Base-by-base conservation (phyloP, 2,113 vertebrate genomes). In the Acanthisitta chloris region DNA sequence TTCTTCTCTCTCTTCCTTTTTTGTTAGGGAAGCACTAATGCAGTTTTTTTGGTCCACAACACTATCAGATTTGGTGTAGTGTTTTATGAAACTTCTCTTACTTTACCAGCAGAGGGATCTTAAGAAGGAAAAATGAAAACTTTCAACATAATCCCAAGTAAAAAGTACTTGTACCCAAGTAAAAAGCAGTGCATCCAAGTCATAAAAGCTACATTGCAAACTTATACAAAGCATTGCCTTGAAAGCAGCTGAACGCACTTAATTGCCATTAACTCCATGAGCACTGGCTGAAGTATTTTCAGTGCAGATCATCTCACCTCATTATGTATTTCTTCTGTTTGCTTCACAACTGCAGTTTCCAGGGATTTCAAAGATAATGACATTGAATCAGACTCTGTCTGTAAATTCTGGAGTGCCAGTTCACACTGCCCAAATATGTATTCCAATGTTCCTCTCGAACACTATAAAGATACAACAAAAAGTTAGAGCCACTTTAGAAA, bases 321-420 rank as follows among this genome's bases (percentile, higher is more conserved):
- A 33, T 99, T 99, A 98, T 99, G 99, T 96, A 99, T 99, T 97
- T 99, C 99, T 98, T 99, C 99, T 80, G 96, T 98, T 98, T 97
- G 97, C 89, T 98, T 98, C 92, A 99, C 94, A 74, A 98, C 97
- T 31, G 92, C 94, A 43, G 98, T 96, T 84, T 99, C 98, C 79
- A 99, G 94, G 43, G 98, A 98, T 87, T 97, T 98, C 97, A 99
- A 91, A 91, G 97, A 98, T 78, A 98, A 96, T 59, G 93, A 92
- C 46, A 93, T 97, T 2, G 97, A 97, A 73, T 98, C 97, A 2
- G 97, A 92, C 81, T 98, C 98, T 6, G 95, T 97, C 36, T 92
- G 94, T 69, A 99, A 94, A 97, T 99, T 99, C 92, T 98, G 98
- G 95, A 99, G 97, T 31, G 99, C 99, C 93, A 98, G 78, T 64